Base-by-base conservation (phyloP, 92 coral and sea anemone species). In the Epizoanthus illoricatus region DNA sequence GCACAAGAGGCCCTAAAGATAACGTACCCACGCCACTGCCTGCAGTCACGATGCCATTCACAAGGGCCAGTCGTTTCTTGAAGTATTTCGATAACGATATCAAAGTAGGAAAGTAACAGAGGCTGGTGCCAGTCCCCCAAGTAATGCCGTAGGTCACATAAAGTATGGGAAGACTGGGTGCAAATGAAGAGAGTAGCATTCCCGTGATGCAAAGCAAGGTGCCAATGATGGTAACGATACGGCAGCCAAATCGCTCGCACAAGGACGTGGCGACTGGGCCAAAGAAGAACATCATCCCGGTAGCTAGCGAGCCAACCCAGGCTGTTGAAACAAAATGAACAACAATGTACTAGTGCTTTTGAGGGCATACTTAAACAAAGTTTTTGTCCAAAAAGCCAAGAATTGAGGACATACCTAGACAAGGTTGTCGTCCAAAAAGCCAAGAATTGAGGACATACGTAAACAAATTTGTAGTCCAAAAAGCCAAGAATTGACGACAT, bases 11-110 rank as follows among this genome's bases (percentile, higher is more conserved):
- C 36, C 94, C 94, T 73, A 93, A 85, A 7, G 86, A 75, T 23
- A 93, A 76, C 6, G 97, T 93, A 12, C 97, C 97, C 18, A 93
- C 91, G 5, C 97, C 97, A 84, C 97, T 93, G 64, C 97, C 97
- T 23, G 97, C 82, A 43, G 94, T 89, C 39, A 91, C 97, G 68
- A 93, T 85, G 71, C 97, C 97, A 66, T 93, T 93, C 43, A 93
- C 97, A 68, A 93, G 89, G 23, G 97, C 87, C 67, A 93, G 84
- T 33, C 97, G 92, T 42, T 84, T 79, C 84, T 88, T 90, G 84
- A 93, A 93, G 80, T 93, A 93, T 56, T 93, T 93, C 2, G 97
- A 93, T 55, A 93, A 84, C 5, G 92, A 93, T 45, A 93, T 87
- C 78, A 93, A 81, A 10, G 97, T 93, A 59, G 97, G 94, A 60